Evolutionary conservation across 2,797 vertebrate species (phyloP).

Genomic region (Cacajao melanocephalus): DNA sequence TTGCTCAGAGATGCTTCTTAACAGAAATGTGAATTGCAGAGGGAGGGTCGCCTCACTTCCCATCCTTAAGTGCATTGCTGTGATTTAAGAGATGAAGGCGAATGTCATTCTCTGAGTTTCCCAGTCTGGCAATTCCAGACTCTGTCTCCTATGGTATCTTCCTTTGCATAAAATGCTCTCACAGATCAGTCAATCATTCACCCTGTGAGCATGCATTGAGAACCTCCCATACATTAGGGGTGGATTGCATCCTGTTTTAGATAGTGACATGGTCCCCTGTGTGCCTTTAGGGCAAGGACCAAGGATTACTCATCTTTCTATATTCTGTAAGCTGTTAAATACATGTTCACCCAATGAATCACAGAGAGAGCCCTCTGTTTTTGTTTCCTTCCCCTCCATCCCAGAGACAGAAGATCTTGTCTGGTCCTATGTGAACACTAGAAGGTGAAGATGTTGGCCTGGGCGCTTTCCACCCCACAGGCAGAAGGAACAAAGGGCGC

Average conservation of each 20-base stretch:
- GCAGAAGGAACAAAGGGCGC: slow-evolving; percentile 59
- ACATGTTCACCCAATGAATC: neutral
- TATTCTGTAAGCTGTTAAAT: neutral
- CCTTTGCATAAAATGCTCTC: neutral
- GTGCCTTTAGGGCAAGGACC: neutral
- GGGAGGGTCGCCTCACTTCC: neutral
- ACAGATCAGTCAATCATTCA: neutral
- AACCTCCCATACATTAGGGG: neutral
- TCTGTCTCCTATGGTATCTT: fast-evolving
- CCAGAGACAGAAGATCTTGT: neutral
- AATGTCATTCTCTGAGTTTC: neutral
- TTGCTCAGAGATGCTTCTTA: neutral
- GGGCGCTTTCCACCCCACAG: neutral
- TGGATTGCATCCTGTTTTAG: neutral
- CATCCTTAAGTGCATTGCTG: neutral
- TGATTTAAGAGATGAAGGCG: neutral
- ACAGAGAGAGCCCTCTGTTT: neutral
- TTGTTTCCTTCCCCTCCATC: neutral
- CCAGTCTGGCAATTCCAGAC: neutral
- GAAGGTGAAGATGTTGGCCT: slow-evolving; percentile 26
- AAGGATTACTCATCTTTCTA: neutral
- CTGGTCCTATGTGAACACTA: neutral
- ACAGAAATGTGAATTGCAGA: neutral
- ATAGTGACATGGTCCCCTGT: neutral
- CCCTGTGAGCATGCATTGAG: fast-evolving